Conservation (phyloP, 2,113 vertebrate species). For the Chionis minor region DNA sequence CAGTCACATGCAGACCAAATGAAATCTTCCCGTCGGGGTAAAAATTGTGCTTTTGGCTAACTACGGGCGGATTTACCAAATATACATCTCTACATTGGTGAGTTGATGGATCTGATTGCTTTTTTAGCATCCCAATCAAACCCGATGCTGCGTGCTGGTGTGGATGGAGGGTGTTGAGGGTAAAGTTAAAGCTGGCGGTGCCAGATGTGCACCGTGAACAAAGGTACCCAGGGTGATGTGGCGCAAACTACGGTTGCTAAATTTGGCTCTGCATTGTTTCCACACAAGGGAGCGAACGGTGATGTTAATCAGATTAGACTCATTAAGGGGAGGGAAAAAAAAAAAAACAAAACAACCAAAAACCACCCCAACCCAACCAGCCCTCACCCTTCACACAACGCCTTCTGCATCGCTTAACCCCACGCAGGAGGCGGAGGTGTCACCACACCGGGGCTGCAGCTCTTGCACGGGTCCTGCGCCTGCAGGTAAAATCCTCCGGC, state of each 20-base stretch:
- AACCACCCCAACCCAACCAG: neutral
- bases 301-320: slow-evolving; percentile 68
- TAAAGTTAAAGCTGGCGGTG: slow-evolving; percentile 20
- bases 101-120: neutral
- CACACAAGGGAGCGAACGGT: slow-evolving; percentile 56
- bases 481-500: neutral
- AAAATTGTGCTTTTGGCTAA: slow-evolving; percentile 86
- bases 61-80: slow-evolving; percentile 74
- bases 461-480: neutral
- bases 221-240: slow-evolving; percentile 52
- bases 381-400: neutral
- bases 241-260: slow-evolving; percentile 45
- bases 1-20: slow-evolving; percentile 78
- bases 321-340: slow-evolving; percentile 2
- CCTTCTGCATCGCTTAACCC: slow-evolving; percentile 55
- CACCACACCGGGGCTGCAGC: neutral
- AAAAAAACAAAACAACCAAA: neutral
- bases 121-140: neutral
- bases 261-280: slow-evolving; percentile 65
- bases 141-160: fast-evolving
- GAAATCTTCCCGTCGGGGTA: slow-evolving; percentile 83
- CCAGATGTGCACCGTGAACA: slow-evolving; percentile 31
- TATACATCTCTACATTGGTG: neutral
- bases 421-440: slow-evolving; percentile 21
- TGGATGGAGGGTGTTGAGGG: neutral